Evolutionary conservation across 2,888 invertebrate species (phyloP).

Genomic region (Eulithis testata): DNA sequence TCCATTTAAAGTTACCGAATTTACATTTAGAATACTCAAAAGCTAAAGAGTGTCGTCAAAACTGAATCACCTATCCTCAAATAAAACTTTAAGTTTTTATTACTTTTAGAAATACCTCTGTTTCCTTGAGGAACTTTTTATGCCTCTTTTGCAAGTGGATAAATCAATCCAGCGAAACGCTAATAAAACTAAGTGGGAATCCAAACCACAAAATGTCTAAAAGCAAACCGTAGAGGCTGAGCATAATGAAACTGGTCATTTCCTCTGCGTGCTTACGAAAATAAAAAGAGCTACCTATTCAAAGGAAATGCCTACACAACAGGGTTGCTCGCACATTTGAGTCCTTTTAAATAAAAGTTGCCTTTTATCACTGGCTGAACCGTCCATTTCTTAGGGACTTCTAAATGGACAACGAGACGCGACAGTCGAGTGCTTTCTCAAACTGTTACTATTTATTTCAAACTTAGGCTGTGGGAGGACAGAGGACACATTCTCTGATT

Average conservation of each 20-base stretch:
- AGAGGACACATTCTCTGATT: not conserved
- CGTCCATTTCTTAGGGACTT: constrained; percentile 60
- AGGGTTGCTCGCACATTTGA: constrained; percentile 60
- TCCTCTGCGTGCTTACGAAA: constrained; percentile 64
- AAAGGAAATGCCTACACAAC: constrained; percentile 45
- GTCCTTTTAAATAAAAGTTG: constrained; percentile 72
- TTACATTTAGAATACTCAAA: constrained; percentile 61
- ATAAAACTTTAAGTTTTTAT: constrained; percentile 42
- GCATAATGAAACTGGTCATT: constrained; percentile 60
- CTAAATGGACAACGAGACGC: constrained; percentile 64
- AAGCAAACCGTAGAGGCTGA: constrained; percentile 44
- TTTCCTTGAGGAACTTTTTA: constrained; percentile 11
- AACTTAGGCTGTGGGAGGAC: constrained; percentile 30
- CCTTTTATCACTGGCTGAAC: constrained; percentile 69
- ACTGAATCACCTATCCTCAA: constrained; percentile 38
- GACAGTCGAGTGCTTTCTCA: constrained; percentile 56
- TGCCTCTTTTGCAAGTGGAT: constrained; percentile 17
- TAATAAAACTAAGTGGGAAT: constrained; percentile 47
- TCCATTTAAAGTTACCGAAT: constrained; percentile 48
- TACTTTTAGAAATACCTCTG: constrained; percentile 17
- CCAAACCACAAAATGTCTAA: constrained; percentile 43
- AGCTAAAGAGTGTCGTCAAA: constrained; percentile 50
- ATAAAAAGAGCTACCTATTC: constrained; percentile 55
- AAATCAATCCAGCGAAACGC: constrained; percentile 34
- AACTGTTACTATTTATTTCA: constrained; percentile 49